Conservation (phyloP, 2,888 invertebrate genomes). For the Diabrotica balteata region DNA sequence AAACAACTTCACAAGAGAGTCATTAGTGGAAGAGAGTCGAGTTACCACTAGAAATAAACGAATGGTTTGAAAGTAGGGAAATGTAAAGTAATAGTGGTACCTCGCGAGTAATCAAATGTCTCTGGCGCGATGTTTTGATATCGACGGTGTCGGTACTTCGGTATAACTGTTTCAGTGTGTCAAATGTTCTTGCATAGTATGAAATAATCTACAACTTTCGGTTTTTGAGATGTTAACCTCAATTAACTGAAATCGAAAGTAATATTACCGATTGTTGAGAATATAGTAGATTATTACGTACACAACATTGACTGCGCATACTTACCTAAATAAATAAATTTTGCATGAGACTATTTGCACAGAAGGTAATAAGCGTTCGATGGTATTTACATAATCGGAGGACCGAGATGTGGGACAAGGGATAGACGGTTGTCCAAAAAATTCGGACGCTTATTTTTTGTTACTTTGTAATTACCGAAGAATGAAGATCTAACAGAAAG, state of each 20-base stretch:
- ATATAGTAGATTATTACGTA: background rate
- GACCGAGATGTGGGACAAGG: too few relatives aligned
- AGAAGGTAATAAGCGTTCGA: too few relatives aligned
- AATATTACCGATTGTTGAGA: constrained; percentile 5
- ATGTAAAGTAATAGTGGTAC: constrained; percentile 44
- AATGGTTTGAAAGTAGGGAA: constrained; percentile 50
- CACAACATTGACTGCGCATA: too few relatives aligned
- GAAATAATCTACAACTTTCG: constrained; percentile 26
- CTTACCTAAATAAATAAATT: too few relatives aligned
- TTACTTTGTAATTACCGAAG: too few relatives aligned
- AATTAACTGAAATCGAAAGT: constrained; percentile 21
- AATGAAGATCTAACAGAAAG: too few relatives aligned
- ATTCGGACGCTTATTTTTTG: too few relatives aligned
- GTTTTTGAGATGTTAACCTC: constrained; percentile 22
- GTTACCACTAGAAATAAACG: constrained; percentile 36
- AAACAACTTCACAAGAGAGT: constrained; percentile 17
- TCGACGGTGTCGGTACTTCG: background rate
- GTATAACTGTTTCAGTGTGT: constrained; percentile 31
- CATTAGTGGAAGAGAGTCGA: constrained; percentile 30
- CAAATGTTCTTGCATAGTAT: constrained; percentile 20
- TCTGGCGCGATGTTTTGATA: constrained; percentile 18
- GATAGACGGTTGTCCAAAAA: too few relatives aligned
- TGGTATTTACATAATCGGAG: too few relatives aligned
- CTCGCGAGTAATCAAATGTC: constrained; percentile 4
- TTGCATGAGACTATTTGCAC: too few relatives aligned